phyloP scores from a whole-genome alignment of 1,140 invertebrate species.

The Zaprionus taronus region DNA sequence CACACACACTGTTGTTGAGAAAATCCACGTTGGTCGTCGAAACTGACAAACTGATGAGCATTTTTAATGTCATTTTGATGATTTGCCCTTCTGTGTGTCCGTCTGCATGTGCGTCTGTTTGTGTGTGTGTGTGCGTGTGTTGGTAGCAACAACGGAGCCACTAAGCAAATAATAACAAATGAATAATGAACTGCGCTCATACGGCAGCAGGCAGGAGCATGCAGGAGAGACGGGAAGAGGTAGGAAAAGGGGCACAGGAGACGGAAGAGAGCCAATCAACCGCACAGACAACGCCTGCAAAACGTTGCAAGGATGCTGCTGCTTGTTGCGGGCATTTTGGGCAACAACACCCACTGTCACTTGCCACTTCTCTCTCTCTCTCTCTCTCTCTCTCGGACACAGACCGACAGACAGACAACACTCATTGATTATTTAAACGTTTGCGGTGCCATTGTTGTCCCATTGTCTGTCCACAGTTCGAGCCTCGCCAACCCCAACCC shows the following conservation, averaged over 20 bases:
- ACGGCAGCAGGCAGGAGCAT: not conserved
- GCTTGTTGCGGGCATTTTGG: constrained; percentile 14
- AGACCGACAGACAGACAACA: constrained; percentile 30
- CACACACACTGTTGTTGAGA: not conserved
- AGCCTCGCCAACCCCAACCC: not conserved
- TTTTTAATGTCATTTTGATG: constrained; percentile 46
- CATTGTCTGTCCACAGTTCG: constrained; percentile 8
- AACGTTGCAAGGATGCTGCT: not conserved
- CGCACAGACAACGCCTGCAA: not conserved
- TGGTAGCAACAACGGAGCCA: constrained; percentile 19
- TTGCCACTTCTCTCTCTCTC: not conserved
- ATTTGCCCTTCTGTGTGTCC: constrained; percentile 23
- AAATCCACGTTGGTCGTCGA: too few species aligned
- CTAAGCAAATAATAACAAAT: constrained; percentile 55
- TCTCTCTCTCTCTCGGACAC: constrained; percentile 3
- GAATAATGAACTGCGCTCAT: constrained; percentile 52
- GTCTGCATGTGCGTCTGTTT: not conserved
- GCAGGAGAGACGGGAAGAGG: not conserved
- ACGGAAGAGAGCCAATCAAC: constrained; percentile 29
- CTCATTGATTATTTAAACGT: constrained; percentile 63
- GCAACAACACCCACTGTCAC: not conserved
- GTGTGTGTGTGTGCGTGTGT: constrained; percentile 15
- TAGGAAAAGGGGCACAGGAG: not conserved
- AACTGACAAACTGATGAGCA: constrained; percentile 14
- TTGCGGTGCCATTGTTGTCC: constrained; percentile 51